These are phyloP conservation scores for Eupeodes latifasciatus DNA, from an alignment of 2,888 invertebrate genomes.

Conservation along the genomic window DNA sequence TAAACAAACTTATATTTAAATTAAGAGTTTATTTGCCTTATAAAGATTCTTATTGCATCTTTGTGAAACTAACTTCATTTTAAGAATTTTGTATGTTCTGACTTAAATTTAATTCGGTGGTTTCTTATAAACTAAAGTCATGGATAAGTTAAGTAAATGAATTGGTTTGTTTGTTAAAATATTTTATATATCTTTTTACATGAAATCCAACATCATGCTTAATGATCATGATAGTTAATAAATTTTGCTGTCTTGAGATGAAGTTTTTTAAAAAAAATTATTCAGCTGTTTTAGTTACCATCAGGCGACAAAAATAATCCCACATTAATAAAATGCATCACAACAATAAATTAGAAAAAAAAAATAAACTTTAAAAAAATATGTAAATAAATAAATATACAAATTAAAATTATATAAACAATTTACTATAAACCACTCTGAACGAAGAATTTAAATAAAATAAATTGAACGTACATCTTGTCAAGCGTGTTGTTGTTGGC, in stretches of 20 bases:
- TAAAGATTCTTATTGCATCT: too few relatives aligned
- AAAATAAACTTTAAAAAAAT: conserved; percentile 14
- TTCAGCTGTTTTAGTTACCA: conserved; percentile 34
- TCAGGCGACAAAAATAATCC: conserved; percentile 66
- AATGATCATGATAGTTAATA: conserved; percentile 7
- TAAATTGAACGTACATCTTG: conserved; percentile 70
- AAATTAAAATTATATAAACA: conserved; percentile 10
- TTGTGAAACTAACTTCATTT: too few relatives aligned
- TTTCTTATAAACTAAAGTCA: neutral
- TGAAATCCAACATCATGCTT: conserved; percentile 48
- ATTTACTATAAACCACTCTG: conserved; percentile 68
- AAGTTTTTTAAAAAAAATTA: conserved; percentile 12
- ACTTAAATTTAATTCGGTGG: too few relatives aligned
- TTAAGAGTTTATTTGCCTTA: too few relatives aligned
- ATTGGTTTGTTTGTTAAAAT: conserved; percentile 26
- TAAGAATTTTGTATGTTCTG: too few relatives aligned
- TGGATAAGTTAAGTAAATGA: conserved; percentile 36
- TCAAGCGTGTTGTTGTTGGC: conserved; percentile 72
- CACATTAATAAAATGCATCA: conserved; percentile 56
- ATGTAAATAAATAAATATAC: conserved; percentile 35
- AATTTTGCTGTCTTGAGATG: conserved; percentile 34
- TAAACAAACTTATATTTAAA: too few relatives aligned
- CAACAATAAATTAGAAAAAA: conserved; percentile 30
- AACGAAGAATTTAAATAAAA: conserved; percentile 63
- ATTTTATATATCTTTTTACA: neutral